A percentile compares a stretch with the other conserved stretches of the same genome.
phyloP scores from a whole-genome alignment of 2,888 invertebrate species.

The Sisyra nigra region DNA sequence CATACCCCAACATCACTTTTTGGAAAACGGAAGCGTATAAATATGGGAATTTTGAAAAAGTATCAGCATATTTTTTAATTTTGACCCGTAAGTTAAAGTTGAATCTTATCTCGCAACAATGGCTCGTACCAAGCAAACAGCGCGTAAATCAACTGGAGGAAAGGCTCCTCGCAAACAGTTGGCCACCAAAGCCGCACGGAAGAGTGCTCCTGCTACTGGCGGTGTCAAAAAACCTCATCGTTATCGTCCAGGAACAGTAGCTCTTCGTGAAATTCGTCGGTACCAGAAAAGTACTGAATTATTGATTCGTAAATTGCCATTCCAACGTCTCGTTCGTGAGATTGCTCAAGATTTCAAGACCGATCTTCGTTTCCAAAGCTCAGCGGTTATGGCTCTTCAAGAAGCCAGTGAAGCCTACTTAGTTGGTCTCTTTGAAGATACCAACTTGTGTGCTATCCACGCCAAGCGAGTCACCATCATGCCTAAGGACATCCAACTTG shows the following conservation, averaged over 20 bases:
- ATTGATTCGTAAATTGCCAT: constrained; percentile 87
- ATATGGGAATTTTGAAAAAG: not conserved
- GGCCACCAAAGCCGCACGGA: constrained; percentile 89
- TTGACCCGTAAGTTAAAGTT: not conserved
- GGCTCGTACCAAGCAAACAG: constrained; percentile 97
- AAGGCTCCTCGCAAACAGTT: constrained; percentile 90
- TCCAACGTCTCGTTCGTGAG: constrained; percentile 92
- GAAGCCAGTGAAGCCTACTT: constrained; percentile 84
- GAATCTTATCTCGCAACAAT: constrained; percentile 29
- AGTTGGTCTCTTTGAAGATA: constrained; percentile 93
- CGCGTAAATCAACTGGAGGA: constrained; percentile 93
- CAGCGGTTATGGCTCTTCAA: constrained; percentile 83
- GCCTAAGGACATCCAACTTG: constrained; percentile 95
- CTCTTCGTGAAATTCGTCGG: constrained; percentile 91
- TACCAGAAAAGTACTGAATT: constrained; percentile 94
- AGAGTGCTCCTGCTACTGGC: constrained; percentile 87
- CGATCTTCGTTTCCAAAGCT: constrained; percentile 88
- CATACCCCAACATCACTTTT: not conserved
- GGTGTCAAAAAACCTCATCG: constrained; percentile 95
- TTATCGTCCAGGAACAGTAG: constrained; percentile 93
- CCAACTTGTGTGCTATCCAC: constrained; percentile 94
- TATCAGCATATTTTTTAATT: not conserved
- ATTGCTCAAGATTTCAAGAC: constrained; percentile 97
- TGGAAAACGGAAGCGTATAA: not conserved
- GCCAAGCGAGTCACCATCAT: constrained; percentile 95